Conservation (phyloP, 2,888 invertebrate genomes). For the Rhamnusium bicolor region DNA sequence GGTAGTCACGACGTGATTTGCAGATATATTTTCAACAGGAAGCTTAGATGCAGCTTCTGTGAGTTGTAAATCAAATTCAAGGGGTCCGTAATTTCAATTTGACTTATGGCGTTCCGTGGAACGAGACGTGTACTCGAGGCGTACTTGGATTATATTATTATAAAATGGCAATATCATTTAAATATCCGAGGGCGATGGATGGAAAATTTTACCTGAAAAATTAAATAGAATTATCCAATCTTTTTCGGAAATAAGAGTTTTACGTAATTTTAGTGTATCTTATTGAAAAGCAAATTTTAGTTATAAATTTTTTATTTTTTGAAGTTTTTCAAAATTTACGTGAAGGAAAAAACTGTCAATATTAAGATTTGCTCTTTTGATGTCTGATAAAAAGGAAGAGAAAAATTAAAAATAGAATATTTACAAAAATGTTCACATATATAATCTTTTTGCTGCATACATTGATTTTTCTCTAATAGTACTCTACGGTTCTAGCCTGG, state of each 20-base stretch:
- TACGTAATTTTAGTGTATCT: not conserved
- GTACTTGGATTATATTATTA: not conserved
- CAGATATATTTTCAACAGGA: constrained; percentile 29
- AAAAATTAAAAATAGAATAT: no score
- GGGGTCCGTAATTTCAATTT: constrained; percentile 34
- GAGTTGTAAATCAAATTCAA: constrained; percentile 33
- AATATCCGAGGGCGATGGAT: not conserved
- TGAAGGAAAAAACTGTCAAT: no score
- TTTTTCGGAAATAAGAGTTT: not conserved
- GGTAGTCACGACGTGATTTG: constrained; percentile 13
- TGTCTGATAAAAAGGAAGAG: no score
- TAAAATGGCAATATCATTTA: not conserved
- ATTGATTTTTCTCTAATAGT: no score
- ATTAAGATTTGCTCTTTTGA: no score
- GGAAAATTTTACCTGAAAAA: not conserved
- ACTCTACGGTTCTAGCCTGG: no score
- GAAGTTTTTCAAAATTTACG: no score
- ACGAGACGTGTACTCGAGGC: not conserved
- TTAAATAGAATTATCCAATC: not conserved
- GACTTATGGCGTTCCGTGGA: constrained; percentile 24
- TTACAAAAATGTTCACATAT: no score
- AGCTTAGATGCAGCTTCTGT: constrained; percentile 22
- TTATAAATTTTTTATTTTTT: no score
- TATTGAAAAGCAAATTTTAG: no score
- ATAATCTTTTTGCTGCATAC: no score